Evolutionary conservation across 2,797 vertebrate genomes (phyloP).

Genomic region (Sphenodon punctatus): DNA sequence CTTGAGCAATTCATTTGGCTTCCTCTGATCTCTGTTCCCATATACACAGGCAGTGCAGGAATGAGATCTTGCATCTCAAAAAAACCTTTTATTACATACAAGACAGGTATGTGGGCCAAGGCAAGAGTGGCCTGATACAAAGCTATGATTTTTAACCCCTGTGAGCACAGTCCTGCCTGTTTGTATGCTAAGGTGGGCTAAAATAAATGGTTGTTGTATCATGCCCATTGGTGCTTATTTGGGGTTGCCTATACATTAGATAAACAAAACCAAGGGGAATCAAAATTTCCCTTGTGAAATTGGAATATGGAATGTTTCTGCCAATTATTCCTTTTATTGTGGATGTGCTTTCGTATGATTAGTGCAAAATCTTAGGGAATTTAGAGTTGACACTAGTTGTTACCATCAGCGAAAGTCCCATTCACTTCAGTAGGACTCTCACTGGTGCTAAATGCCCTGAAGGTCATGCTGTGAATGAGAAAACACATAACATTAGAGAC

Average conservation of each 20-base stretch:
- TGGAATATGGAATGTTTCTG: background rate
- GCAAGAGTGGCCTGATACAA: background rate
- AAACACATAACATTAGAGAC: conserved; percentile 5
- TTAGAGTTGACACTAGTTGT: no score
- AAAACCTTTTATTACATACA: background rate
- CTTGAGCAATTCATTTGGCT: background rate
- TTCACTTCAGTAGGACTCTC: no score
- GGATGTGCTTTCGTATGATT: background rate
- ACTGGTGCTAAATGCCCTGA: no score
- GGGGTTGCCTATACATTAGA: background rate
- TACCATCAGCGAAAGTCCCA: no score
- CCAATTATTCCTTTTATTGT: background rate
- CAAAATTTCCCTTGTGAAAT: no score
- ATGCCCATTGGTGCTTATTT: background rate
- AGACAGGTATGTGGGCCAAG: background rate
- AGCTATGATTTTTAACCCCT: background rate
- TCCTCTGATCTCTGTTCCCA: background rate
- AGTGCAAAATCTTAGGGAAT: no score
- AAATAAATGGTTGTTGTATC: background rate
- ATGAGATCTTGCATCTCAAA: background rate
- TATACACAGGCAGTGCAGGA: background rate
- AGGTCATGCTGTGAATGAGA: no score
- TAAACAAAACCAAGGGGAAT: background rate
- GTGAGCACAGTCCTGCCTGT: background rate
- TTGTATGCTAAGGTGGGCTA: background rate